Evolutionary conservation across 2,797 vertebrate species (phyloP).

Genomic region (Halcyon badia): DNA sequence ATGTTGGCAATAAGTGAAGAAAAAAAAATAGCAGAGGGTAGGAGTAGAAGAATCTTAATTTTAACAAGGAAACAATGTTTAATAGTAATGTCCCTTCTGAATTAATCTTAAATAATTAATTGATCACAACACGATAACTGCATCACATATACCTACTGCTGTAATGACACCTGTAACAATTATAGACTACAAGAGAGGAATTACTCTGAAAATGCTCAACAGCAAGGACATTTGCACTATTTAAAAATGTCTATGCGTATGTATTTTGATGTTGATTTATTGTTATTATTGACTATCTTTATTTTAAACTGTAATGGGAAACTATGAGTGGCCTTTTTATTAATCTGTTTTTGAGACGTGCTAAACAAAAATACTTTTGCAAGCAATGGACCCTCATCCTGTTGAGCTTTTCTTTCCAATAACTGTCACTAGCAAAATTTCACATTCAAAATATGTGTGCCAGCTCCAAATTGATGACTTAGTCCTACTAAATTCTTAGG

Average conservation of each 20-base stretch:
- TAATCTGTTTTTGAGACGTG: neutral
- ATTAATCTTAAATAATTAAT: neutral
- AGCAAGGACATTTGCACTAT: neutral
- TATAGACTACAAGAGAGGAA: neutral
- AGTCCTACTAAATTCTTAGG: neutral
- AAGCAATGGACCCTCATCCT: neutral
- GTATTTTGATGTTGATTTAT: neutral
- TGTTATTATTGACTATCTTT: neutral
- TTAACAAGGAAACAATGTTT: neutral
- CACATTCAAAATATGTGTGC: neutral
- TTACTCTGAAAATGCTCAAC: neutral
- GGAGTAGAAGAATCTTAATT: neutral
- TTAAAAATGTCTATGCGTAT: neutral
- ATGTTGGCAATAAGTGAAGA: neutral
- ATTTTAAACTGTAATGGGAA: neutral
- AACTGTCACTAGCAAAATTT: neutral
- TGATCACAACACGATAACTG: neutral
- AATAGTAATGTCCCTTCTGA: neutral
- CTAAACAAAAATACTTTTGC: neutral
- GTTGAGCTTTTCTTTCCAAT: neutral
- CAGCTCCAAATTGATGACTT: neutral
- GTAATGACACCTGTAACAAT: neutral
- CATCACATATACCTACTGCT: neutral
- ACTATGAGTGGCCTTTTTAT: neutral
- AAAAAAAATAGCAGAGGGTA: fast-evolving